Evolutionary conservation across 2,113 vertebrate species (phyloP), one percentile per base, ranked within the genome.

Genomic region (Psittacus erithacus): DNA sequence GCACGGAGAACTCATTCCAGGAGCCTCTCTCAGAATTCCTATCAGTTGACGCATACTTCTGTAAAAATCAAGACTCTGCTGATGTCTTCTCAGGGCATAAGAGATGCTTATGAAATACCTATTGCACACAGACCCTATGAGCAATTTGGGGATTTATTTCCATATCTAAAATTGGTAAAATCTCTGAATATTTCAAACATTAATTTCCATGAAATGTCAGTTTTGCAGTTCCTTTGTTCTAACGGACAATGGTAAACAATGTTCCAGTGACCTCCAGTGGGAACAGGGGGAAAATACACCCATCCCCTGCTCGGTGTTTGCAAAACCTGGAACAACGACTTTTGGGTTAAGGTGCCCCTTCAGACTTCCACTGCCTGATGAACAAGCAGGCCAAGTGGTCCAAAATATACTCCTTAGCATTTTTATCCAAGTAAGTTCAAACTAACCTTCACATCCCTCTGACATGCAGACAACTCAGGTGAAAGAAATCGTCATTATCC

Each of bases 201-300:
- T 65, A 3, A 75, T 90, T 78, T 43, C 16, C 16, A 27, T 10
- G 31, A 18, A 39, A 6, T 28, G 55, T 29, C 50, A 16, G 47
- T 1, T 33, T 8, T 19, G 68, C 93, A 49, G 23, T 94, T 92
- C 95, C 97, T 98, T 98, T 98, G 97, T 98, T 97, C 94, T 59
- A 10, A 64, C 53, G 73, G 86, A 91, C 93, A 93, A 92, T 38
- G 89, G 93, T 94, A 49, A 71, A 63, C 97, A 89, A 93, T 96
- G 95, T 87, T 97, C 93, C 96, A 98, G 96, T 98, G 98, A 97
- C 98, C 97, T 98, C 98, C 95, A 97, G 98, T 91, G 98, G 97
- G 83, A n/a, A 91, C 20, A 22, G 5, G 18, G 11, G 68, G 91
- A 64, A 97, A 97, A 73, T 80, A 39, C 92, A 90, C 44, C 62